Base-by-base conservation (phyloP, 2,888 invertebrate genomes). In the Aspidapion aeneum region DNA sequence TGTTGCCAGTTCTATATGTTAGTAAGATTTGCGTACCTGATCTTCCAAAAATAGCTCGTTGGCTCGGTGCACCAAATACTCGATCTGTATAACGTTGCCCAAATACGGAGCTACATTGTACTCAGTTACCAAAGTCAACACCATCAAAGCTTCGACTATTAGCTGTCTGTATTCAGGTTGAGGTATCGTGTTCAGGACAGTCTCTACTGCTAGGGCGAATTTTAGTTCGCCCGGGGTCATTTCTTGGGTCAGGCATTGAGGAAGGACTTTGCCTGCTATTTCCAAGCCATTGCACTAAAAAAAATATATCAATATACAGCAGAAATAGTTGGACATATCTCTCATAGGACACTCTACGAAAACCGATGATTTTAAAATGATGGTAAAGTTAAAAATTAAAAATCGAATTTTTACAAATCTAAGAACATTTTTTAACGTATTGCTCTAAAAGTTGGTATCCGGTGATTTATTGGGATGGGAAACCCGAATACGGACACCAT, bases 201-300 rank as follows among this genome's bases (percentile, higher is more conserved):
- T 93, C 81, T 99, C 99, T 0, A 99, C 98, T 61, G 96, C 95
- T 17, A 99, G 83, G 0, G 99, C 98, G 81, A 99, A 99, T 82
- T 99, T 99, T 72, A 98, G 81, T 82, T 99, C 99, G 52, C 97
- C 97, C 0, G 97, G 88, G 0, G 99, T 99, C 99, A 99, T 99
- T 87, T 98, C 98, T 82, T 96, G 95, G 0, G 98, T 98, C 59
- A 98, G 82, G 79, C 92, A 93, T 75, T 96, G 95, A 61, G 93
- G 93, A 19, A 99, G 82, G 21, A 94, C 85, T 77, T 94, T 90
- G 1, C 94, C 95, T 78, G 96, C 96, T 68, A 99, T 96, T 7
- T 92, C 89, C 60, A 98, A 82, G 1, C 97, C 98, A 83, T 96
- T 93, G 75, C 97, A 97, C 91, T 91, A 75, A 63, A 83, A 81